Conservation (phyloP, 1,140 invertebrate species). For the Oreohelix idahoensis region DNA sequence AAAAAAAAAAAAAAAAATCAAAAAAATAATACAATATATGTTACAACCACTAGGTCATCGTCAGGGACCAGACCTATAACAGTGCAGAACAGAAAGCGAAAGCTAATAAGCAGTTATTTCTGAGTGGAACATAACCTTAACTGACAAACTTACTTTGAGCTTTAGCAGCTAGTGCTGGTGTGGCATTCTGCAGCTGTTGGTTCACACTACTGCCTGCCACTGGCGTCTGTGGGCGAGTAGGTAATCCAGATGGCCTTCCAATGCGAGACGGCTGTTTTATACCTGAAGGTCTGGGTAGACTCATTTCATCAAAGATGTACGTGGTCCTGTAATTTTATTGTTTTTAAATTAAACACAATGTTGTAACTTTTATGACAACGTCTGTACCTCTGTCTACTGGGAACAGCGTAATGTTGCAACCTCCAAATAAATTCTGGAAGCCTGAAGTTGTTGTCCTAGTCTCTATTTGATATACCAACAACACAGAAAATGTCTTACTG, state of each 20-base stretch:
- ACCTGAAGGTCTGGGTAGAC: conserved; percentile 63
- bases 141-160: conserved; percentile 61
- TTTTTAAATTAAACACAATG: neutral
- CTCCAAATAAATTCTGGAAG: no score
- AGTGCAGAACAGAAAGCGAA: no score
- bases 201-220: conserved; percentile 33
- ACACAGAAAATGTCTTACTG: no score
- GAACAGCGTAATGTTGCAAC: no score
- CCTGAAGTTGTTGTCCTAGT: no score
- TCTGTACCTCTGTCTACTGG: neutral
- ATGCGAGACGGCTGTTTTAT: conserved; percentile 65
- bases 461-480: no score
- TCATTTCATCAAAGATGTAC: conserved; percentile 48
- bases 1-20: no score
- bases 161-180: conserved; percentile 46
- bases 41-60: no score
- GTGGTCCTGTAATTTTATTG: neutral
- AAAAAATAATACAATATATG: no score
- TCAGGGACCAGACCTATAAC: no score
- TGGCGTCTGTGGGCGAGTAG: conserved; percentile 49
- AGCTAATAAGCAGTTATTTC: no score
- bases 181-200: conserved; percentile 36
- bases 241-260: conserved; percentile 47
- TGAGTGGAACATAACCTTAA: no score
- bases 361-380: neutral